Evolutionary conservation across 1,140 invertebrate genomes (phyloP).

Genomic region (Heterodera carotae): DNA sequence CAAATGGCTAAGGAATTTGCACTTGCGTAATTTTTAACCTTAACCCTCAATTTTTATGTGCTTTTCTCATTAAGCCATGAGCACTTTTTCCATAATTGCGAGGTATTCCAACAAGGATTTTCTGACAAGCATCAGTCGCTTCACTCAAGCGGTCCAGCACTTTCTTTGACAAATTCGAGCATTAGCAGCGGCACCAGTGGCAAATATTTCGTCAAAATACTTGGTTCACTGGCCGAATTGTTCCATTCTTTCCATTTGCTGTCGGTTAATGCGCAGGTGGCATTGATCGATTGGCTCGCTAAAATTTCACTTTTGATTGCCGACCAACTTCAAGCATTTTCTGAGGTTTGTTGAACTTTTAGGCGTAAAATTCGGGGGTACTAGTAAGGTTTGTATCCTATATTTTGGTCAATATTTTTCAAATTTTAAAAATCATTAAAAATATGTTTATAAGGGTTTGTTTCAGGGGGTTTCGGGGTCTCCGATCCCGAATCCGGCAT

Average conservation of each 20-base stretch:
- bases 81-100: conserved; percentile 34
- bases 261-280: neutral
- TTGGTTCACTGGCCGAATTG: conserved; percentile 12
- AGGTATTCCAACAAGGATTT: conserved; percentile 24
- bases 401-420: too few relatives aligned
- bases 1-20: conserved; percentile 32
- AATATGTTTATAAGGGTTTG: too few relatives aligned
- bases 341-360: conserved; percentile 15
- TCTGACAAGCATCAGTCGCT: neutral
- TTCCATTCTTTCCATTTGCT: conserved; percentile 20
- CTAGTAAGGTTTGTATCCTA: too few relatives aligned
- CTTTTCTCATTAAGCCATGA: conserved; percentile 36
- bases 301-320: conserved; percentile 7
- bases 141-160: neutral
- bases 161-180: conserved; percentile 12
- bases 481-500: too few relatives aligned
- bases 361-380: neutral
- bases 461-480: too few relatives aligned
- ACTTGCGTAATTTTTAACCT: conserved; percentile 19
- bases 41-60: conserved; percentile 3
- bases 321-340: conserved; percentile 19
- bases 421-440: too few relatives aligned
- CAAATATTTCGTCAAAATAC: conserved; percentile 40
- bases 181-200: conserved; percentile 3
- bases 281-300: conserved; percentile 18